Conservation (phyloP, 2,888 invertebrate genomes). For the Thymelicus lineola region DNA sequence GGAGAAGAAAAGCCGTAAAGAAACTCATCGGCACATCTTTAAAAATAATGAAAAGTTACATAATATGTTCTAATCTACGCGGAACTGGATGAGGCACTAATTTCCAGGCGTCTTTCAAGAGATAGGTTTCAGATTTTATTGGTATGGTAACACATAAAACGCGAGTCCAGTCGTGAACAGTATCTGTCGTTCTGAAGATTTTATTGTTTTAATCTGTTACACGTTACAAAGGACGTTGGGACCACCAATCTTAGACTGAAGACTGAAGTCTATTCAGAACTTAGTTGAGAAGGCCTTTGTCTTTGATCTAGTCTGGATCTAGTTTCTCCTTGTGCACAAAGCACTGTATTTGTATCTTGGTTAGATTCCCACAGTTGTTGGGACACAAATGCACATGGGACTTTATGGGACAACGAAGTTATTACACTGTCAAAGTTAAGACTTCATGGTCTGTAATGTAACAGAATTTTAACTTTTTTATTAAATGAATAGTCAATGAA, state of each 20-base stretch:
- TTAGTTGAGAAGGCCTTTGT: constrained; percentile 29
- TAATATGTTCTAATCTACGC: too few species aligned
- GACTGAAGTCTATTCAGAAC: constrained; percentile 15
- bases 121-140: too few species aligned
- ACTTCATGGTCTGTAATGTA: too few species aligned
- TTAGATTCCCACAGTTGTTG: not conserved
- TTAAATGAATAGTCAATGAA: too few species aligned
- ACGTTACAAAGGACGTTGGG: constrained; percentile 1
- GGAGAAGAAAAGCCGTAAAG: too few species aligned
- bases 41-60: too few species aligned
- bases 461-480: too few species aligned
- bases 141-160: too few species aligned
- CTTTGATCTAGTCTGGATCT: constrained; percentile 18
- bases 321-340: constrained; percentile 26
- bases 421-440: too few species aligned
- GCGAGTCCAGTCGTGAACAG: not conserved
- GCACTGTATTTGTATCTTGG: constrained; percentile 6
- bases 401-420: not conserved
- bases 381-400: not conserved
- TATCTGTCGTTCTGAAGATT: not conserved
- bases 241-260: constrained; percentile 17
- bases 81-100: too few species aligned
- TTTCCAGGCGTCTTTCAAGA: too few species aligned
- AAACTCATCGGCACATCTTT: too few species aligned
- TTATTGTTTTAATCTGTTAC: not conserved